Evolutionary conservation across 53 echinoderm and acorn worm species (phyloP).

Genomic region (Holothuria leucospilota): DNA sequence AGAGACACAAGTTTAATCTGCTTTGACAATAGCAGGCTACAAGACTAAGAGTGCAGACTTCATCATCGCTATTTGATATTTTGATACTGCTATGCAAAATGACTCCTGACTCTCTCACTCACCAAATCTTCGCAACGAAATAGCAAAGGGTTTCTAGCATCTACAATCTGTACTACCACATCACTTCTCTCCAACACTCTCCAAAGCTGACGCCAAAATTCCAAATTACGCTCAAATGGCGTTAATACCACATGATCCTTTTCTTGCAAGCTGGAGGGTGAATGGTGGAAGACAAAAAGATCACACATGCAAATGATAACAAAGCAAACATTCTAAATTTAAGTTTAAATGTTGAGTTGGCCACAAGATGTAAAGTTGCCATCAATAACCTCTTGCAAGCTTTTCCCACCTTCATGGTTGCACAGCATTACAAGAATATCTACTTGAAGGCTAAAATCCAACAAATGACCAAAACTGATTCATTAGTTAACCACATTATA

Average conservation of each 20-base stretch:
- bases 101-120: neutral
- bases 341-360: neutral
- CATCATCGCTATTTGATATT: too few species aligned
- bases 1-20: too few species aligned
- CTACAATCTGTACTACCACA: conserved; percentile 96
- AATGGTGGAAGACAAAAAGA: neutral
- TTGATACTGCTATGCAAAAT: too few species aligned
- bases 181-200: conserved; percentile 97
- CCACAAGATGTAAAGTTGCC: neutral
- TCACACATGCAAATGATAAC: neutral
- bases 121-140: conserved; percentile 97
- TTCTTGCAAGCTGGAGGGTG: conserved; percentile 78
- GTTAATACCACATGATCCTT: conserved; percentile 91
- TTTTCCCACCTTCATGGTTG: too few species aligned
- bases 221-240: conserved; percentile 95
- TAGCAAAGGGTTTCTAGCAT: conserved; percentile 90
- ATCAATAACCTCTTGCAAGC: too few species aligned
- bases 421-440: too few species aligned
- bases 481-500: too few species aligned
- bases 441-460: too few species aligned
- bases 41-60: too few species aligned
- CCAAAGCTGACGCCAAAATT: conserved; percentile 98
- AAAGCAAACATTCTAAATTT: neutral
- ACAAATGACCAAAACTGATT: too few species aligned
- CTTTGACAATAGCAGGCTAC: too few species aligned